Evolutionary conservation across 2,797 vertebrate species (phyloP), one percentile per base, ranked within the genome.

Genomic region (Bradypodion ventrale): DNA sequence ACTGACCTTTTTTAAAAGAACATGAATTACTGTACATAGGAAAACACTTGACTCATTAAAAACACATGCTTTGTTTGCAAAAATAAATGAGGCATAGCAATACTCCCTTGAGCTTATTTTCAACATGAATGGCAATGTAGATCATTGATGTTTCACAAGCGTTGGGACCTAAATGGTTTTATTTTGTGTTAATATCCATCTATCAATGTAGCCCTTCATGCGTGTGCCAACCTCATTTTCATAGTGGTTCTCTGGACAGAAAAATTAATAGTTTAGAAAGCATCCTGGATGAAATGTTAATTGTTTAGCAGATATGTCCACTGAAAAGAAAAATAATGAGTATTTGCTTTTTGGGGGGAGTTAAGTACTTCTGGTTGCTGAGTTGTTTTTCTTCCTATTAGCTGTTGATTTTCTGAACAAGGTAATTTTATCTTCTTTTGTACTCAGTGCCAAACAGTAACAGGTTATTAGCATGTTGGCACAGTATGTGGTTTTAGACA

Each of bases 1-100:
- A 89, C 86, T 70, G 82, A 59, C 52, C 82, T 85, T 75, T 70
- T 59, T 82, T 79, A 84, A 78, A 68, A 77, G 66, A 23, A 70
- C 78, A 70, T 25, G 35, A 88, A 75, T 81, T 86, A 69, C 75
- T 78, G 27, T 56, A n/a, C 25, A 74, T 37, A 79, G 32, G 83
- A 77, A 82, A 69, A 15, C 35, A 56, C 79, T 82, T 82, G 85
- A 2, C 84, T 87, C 40, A 80, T 68, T 89, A 69, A 82, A 78
- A 86, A 37, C 37, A 72, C 40, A 74, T 42, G 37, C 12, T 68
- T 87, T 78, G 84, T 68, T 87, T 88, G 46, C 35, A 88, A 76
- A 85, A 84, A 15, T 66, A 70, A 81, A 1, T 0, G 80, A 21
- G 56, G 49, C 40, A 2, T 66, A 46, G 7, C 73, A 13, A 40